Conservation (phyloP, 2,113 vertebrate species). For the Grantiella picta region DNA sequence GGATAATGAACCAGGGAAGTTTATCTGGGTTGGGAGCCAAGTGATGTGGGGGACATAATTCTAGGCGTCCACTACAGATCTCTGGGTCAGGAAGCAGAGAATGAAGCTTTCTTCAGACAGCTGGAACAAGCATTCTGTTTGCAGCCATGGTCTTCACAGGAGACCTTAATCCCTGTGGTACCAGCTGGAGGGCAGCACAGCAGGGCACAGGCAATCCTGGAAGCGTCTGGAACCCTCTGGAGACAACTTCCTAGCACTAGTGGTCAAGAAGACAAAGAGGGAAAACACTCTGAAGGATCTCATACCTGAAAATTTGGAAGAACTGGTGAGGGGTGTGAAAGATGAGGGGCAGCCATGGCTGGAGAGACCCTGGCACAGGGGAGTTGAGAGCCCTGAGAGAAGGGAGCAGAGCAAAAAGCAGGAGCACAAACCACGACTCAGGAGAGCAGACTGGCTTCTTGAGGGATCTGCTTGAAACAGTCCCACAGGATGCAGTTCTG, state of each 20-base stretch:
- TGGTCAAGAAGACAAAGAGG: neutral
- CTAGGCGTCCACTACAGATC: neutral
- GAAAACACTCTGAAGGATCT: neutral
- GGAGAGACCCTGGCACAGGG: neutral
- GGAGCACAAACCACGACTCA: neutral
- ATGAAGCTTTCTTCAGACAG: neutral
- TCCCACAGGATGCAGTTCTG: neutral
- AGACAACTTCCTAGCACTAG: neutral
- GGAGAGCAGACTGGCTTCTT: neutral
- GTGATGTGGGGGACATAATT: neutral
- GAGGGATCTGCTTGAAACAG: neutral
- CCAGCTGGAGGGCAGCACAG: neutral
- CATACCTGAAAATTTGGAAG: neutral
- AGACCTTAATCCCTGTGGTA: neutral
- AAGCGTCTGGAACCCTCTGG: neutral
- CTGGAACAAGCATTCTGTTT: neutral
- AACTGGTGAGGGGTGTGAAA: neutral
- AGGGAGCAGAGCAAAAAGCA: neutral
- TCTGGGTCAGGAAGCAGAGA: neutral
- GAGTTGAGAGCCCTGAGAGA: neutral
- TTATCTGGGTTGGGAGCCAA: neutral
- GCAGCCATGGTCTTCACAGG: neutral
- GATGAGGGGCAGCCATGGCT: neutral
- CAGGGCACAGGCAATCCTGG: neutral
- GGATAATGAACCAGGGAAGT: neutral